Conservation (phyloP, 2,113 vertebrate species). For the Sapayoa aenigma region DNA sequence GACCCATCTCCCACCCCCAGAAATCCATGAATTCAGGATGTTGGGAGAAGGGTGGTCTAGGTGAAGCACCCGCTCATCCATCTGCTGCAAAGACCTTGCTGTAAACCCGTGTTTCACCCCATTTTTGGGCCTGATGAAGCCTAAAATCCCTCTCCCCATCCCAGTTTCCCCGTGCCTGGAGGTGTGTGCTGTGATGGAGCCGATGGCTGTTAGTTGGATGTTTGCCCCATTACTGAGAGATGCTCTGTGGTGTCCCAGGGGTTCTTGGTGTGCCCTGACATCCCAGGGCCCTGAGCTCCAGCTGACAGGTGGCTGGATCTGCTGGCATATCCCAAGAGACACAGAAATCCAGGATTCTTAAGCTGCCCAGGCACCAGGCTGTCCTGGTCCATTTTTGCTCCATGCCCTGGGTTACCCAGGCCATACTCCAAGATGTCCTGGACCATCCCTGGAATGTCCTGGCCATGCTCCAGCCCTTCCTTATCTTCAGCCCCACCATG, state of each 20-base stretch:
- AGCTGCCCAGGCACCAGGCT: not conserved
- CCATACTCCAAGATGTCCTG: not conserved
- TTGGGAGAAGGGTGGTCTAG: not conserved
- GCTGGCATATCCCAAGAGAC: not conserved
- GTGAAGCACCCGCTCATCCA: not conserved
- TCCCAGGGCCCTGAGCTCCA: not conserved
- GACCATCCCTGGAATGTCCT: no score
- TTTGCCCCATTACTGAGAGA: rapidly evolving
- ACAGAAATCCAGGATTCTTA: not conserved
- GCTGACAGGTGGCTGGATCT: not conserved
- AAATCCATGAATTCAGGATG: not conserved
- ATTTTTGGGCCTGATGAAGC: not conserved
- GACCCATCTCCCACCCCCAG: no score
- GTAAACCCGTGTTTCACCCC: not conserved
- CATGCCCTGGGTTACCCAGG: no score
- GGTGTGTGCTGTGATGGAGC: rapidly evolving
- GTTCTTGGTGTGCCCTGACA: not conserved
- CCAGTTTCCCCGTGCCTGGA: not conserved
- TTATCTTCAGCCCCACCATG: rapidly evolving
- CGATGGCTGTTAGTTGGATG: not conserved
- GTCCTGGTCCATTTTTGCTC: not conserved
- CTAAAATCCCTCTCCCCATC: not conserved
- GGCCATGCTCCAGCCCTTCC: not conserved
- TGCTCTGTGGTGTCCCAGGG: not conserved
- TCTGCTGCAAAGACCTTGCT: rapidly evolving